Percentiles rank a stretch among this genome's conserved stretches.
Conservation (phyloP, 2,113 vertebrate species). For the Protobothrops flavoviridis region DNA sequence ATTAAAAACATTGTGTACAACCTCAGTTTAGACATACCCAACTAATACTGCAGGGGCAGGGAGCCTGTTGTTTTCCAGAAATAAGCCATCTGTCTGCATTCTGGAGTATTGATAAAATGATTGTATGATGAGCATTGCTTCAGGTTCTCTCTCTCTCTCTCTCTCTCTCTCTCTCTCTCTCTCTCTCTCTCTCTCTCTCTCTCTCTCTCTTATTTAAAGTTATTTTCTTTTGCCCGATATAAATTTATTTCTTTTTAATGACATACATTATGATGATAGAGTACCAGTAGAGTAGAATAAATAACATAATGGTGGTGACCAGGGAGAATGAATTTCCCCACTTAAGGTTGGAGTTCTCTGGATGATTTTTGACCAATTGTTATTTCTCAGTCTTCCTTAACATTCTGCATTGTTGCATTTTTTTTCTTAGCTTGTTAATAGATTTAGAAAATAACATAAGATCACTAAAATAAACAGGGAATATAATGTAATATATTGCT, state of each 20-base stretch:
- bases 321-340: neutral
- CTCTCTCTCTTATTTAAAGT: neutral
- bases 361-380: neutral
- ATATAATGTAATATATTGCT: neutral
- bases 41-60: neutral
- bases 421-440: neutral
- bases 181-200: neutral
- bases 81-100: neutral
- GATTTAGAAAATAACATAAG: neutral
- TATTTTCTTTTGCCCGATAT: neutral
- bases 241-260: neutral
- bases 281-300: neutral
- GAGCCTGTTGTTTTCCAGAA: neutral
- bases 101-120: neutral
- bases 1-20: neutral
- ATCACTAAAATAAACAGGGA: slow-evolving; percentile 22
- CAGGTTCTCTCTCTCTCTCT: neutral
- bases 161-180: neutral
- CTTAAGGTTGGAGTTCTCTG: neutral
- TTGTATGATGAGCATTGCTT: neutral
- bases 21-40: neutral
- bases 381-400: neutral
- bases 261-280: neutral
- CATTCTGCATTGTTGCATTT: neutral
- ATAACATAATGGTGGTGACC: neutral